A percentile compares a stretch with the other conserved stretches of the same genome.
Conservation (phyloP, 2,113 vertebrate genomes). For the Porphyrio hochstetteri region DNA sequence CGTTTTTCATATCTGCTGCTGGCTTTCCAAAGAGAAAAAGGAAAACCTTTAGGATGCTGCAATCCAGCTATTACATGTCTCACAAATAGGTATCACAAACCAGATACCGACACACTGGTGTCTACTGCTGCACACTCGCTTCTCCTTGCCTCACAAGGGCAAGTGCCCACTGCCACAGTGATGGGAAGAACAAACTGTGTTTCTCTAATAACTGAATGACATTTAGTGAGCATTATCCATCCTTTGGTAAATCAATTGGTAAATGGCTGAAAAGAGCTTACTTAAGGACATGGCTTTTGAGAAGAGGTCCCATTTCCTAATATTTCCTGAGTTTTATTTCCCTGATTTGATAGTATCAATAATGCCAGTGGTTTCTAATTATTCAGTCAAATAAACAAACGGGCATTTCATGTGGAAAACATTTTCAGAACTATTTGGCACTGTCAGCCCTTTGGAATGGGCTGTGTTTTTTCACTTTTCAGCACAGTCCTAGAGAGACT, state of each 20-base stretch:
- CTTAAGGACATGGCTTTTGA: neutral
- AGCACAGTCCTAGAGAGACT: neutral
- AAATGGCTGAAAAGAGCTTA: neutral
- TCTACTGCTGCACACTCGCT: neutral
- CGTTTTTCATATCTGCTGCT: neutral
- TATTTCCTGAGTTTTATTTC: neutral
- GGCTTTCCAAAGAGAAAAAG: neutral
- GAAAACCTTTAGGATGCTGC: accelerated
- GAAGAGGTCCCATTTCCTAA: neutral
- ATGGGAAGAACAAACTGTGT: neutral
- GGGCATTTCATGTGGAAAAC: neutral
- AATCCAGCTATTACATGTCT: too few species aligned
- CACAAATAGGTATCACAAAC: too few species aligned
- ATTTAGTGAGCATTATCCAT: neutral
- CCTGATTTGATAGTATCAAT: accelerated
- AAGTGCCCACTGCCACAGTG: neutral
- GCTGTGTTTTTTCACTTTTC: neutral
- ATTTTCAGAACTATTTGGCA: neutral
- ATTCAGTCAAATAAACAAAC: neutral
- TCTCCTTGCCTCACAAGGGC: neutral
- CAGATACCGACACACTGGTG: neutral
- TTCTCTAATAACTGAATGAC: neutral
- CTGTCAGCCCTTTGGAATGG: neutral
- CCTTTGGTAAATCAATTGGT: neutral
- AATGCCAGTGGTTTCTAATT: neutral